Evolutionary conservation across 2,113 vertebrate species (phyloP), one percentile per base, ranked within the genome.

Genomic region (Xenus cinereus): DNA sequence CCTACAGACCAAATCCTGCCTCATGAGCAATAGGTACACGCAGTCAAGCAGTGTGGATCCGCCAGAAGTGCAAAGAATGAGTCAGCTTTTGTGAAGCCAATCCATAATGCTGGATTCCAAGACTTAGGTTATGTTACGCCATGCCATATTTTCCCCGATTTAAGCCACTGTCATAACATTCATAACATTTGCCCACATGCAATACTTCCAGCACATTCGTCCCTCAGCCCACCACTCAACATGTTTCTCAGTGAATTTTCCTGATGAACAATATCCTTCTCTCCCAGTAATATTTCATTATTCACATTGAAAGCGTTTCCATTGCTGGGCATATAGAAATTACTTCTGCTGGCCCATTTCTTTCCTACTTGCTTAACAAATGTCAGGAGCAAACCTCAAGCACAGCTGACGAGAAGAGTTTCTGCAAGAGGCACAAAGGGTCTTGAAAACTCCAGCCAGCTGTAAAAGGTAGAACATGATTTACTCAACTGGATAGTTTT

Each of bases 61-160:
- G 88, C 95, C 87, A 86, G 72, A 91, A 72, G 75, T 10, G 21
- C 91, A 95, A 94, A 77, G 37, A 96, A 84, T 94, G 74, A 97
- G 67, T 90, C 92, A 80, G 59, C 66, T n/a, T 60, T 92, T 90
- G 76, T 79, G 50, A 69, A 97, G 54, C 26, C 46, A 93, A 85
- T 62, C 37, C 63, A 39, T 74, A 96, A 85, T 4, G 12, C 46
- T 91, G 41, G 37, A 78, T 94, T 95, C 72, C 62, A 89, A 87
- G 91, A 39, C 54, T 71, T 75, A 45, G 35, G 26, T 76, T 84
- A 63, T 22, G 12, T 48, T 76, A 41, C 72, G 24, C 35, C 14
- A 4, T 56, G 37, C 46, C n/a, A 12, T 82, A 76, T 90, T 88
- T 90, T 71, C 32, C 73, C 28, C 26, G 48, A 68, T 79, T 84